These are phyloP conservation scores for Eupleurogrammus muticus DNA, from an alignment of 2,797 vertebrate species.

Conservation along the genomic window DNA sequence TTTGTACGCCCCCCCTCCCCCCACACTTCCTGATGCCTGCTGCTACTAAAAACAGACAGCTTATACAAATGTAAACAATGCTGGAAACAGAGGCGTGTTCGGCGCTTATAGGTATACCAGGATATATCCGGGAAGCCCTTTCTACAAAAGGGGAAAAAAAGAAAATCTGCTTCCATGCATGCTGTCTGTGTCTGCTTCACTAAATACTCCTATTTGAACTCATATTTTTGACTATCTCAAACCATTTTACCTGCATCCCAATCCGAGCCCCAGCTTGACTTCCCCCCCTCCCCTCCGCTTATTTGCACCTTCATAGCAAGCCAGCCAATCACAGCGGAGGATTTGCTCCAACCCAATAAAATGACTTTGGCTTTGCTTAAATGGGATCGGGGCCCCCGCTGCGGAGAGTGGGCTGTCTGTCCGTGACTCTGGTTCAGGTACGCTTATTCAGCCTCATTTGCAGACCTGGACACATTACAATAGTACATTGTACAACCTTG, in stretches of 20 bases:
- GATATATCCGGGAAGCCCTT: slow-evolving; percentile 25
- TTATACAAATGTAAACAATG: slow-evolving; percentile 27
- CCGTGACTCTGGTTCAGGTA: slow-evolving; percentile 69
- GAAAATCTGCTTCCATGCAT: slow-evolving; percentile 59
- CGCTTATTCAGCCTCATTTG: slow-evolving; percentile 65
- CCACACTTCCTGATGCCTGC: slow-evolving; percentile 58
- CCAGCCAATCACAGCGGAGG: slow-evolving; percentile 43
- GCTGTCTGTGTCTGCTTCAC: slow-evolving; percentile 55
- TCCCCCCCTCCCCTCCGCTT: background rate
- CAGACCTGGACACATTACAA: slow-evolving; percentile 66
- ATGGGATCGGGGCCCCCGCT: slow-evolving; percentile 44
- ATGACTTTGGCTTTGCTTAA: slow-evolving; percentile 53
- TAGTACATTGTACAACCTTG: slow-evolving; percentile 63
- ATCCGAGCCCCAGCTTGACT: background rate
- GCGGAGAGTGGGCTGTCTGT: slow-evolving; percentile 56
- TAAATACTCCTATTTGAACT: slow-evolving; percentile 15
- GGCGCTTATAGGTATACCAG: slow-evolving; percentile 38
- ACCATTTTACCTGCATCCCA: slow-evolving; percentile 14
- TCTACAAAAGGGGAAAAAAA: too few relatives aligned
- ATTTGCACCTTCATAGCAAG: slow-evolving; percentile 19
- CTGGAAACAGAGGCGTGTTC: slow-evolving; percentile 37
- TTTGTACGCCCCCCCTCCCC: slow-evolving; percentile 46
- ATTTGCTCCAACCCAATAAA: slow-evolving; percentile 47
- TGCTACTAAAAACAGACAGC: slow-evolving; percentile 56
- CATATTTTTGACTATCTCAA: slow-evolving; percentile 36